phyloP scores from a whole-genome alignment of 2,797 vertebrate genomes.

The Smutsia gigantea region DNA sequence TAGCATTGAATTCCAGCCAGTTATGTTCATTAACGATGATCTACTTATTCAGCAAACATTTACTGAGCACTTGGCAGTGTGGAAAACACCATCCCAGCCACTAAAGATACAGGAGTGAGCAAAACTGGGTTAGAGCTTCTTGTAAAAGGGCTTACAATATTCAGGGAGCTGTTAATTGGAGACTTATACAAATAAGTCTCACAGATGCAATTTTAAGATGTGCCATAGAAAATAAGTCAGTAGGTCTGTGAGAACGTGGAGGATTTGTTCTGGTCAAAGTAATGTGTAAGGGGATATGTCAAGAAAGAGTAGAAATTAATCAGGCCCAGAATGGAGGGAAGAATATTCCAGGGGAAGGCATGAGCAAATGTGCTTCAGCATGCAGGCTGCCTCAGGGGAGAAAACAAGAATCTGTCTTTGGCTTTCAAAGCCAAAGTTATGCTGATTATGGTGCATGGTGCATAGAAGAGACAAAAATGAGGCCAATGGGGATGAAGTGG shows the following conservation, averaged over 20 bases:
- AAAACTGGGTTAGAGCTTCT: neutral
- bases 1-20: constrained; percentile 44
- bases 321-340: neutral
- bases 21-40: constrained; percentile 40
- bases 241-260: neutral
- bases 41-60: constrained; percentile 37
- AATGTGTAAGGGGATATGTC: neutral
- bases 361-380: neutral
- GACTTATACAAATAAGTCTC: neutral
- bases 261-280: neutral
- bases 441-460: no score
- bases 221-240: neutral
- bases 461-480: neutral
- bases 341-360: neutral
- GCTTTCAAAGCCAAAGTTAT: no score
- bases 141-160: neutral
- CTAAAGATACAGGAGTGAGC: neutral
- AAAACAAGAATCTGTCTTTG: no score
- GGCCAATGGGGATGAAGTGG: neutral
- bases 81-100: neutral
- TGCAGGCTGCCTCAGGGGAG: neutral
- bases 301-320: neutral
- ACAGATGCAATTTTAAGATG: neutral
- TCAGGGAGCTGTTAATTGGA: neutral
- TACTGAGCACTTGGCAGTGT: neutral